Percentiles rank a stretch among this genome's conserved stretches.
Conservation (phyloP, 2,797 vertebrate species). For the Brachyalestes nurse region DNA sequence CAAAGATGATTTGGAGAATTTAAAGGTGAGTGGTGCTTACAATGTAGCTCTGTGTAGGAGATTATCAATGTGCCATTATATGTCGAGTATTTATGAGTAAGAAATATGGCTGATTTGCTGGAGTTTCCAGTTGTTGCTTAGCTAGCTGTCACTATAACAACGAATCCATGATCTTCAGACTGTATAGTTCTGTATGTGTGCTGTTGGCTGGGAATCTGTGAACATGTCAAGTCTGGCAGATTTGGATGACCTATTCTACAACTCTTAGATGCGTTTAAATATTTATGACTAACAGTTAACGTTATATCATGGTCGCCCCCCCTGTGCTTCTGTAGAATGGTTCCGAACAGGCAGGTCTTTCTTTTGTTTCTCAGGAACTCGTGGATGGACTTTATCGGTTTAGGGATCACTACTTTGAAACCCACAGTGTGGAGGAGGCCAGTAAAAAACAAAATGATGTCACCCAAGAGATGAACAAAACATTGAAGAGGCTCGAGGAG, state of each 20-base stretch:
- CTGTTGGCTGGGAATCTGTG: no score
- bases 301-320: no score
- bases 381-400: slow-evolving; percentile 86
- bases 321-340: not conserved
- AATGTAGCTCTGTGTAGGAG: not conserved
- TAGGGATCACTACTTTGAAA: slow-evolving; percentile 89
- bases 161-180: not conserved
- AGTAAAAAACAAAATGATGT: slow-evolving; percentile 83
- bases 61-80: not conserved
- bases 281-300: not conserved
- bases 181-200: no score
- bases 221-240: no score
- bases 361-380: slow-evolving; percentile 74
- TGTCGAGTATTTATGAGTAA: not conserved
- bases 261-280: not conserved
- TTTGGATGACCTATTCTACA: not conserved
- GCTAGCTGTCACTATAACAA: slow-evolving; percentile 51
- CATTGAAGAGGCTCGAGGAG: slow-evolving; percentile 79
- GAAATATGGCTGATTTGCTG: not conserved
- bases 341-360: not conserved
- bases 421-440: slow-evolving; percentile 83
- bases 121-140: not conserved
- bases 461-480: slow-evolving; percentile 77
- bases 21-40: slow-evolving; percentile 68
- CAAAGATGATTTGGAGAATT: slow-evolving; percentile 70